Conservation (phyloP, 2,888 invertebrate genomes). For the Iselma pallidipennis region DNA sequence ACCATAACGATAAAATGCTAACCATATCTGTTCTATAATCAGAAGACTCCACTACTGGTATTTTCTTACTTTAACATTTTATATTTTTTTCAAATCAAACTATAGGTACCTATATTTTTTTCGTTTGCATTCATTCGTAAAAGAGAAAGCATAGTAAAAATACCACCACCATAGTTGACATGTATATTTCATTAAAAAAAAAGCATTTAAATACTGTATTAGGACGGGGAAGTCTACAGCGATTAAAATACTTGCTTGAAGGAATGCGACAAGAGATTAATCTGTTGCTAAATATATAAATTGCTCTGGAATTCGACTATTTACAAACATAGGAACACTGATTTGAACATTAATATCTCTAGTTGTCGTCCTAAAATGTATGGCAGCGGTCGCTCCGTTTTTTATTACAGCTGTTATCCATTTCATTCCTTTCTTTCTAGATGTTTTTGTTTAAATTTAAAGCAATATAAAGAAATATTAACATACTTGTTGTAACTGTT, state of each 20-base stretch:
- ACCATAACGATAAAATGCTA: constrained; percentile 3
- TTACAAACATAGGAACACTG: constrained; percentile 49
- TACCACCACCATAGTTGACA: constrained; percentile 1
- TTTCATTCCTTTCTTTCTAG: background rate
- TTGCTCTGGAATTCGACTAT: constrained; percentile 54
- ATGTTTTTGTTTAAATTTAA: no score
- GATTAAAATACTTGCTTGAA: constrained; percentile 53
- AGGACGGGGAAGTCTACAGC: constrained; percentile 47
- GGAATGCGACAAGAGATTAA: constrained; percentile 53
- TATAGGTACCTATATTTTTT: no score
- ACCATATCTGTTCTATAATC: constrained; percentile 8
- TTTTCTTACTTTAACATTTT: background rate
- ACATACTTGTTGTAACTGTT: no score
- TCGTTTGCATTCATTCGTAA: background rate
- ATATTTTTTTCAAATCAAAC: background rate
- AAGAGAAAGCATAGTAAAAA: constrained; percentile 14
- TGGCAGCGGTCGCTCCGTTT: constrained; percentile 9
- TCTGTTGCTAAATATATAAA: constrained; percentile 56
- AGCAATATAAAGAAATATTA: no score
- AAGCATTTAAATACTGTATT: constrained; percentile 26
- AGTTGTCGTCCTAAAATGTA: constrained; percentile 23
- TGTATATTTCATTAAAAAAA: constrained; percentile 9
- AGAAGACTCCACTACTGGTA: constrained; percentile 1
- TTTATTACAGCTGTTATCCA: constrained; percentile 22
- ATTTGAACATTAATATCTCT: constrained; percentile 45